Evolutionary conservation across 2,888 invertebrate species (phyloP), one percentile per base, ranked within the genome.

Genomic region (Sminthurides aquaticus): DNA sequence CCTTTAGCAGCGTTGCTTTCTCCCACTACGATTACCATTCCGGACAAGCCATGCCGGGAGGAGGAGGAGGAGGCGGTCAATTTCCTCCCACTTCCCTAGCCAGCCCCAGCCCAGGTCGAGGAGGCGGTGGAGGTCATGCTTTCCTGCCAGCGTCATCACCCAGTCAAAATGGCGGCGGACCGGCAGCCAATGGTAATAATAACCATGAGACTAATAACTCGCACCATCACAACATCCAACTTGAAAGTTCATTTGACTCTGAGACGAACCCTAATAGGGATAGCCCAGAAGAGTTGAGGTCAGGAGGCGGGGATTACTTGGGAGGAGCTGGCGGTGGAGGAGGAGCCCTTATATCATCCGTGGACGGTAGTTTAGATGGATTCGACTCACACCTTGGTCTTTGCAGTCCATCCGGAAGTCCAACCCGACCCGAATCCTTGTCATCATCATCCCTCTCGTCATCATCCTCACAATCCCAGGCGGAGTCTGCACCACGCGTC

Each of bases 21-120:
- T 68, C 70, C 28, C 70, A 71, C 59, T 71, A 69, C 62, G 69
- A 73, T 43, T 52, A 15, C 22, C n/a, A n/a, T n/a, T n/a, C n/a
- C n/a, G n/a, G n/a, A n/a, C 52, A 58, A 15, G 43, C 55, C 20
- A 65, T 62, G 79, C 82, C 83, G 20, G 81, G 81, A 82, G 81
- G 82, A 82, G 83, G 22, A 79, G 78, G 81, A 81, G 80, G 82
- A 82, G 79, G 80, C 81, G 82, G 82, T 81, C 82, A 81, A 82
- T 82, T 82, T 76, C 81, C 81, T 22, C 64, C 58, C 8, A 61
- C 63, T 26, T 49, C 64, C 49, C 5, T 59, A 27, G 27, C 60
- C 20, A 60, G 60, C 34, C 49, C 59, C 5, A 62, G 55, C 49
- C 57, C 62, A n/a, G 49, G 43, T 28, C 62, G 57, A 34, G 43